Base-by-base conservation (phyloP, 1,140 invertebrate genomes). In the Zaprionus ghesquierei region DNA sequence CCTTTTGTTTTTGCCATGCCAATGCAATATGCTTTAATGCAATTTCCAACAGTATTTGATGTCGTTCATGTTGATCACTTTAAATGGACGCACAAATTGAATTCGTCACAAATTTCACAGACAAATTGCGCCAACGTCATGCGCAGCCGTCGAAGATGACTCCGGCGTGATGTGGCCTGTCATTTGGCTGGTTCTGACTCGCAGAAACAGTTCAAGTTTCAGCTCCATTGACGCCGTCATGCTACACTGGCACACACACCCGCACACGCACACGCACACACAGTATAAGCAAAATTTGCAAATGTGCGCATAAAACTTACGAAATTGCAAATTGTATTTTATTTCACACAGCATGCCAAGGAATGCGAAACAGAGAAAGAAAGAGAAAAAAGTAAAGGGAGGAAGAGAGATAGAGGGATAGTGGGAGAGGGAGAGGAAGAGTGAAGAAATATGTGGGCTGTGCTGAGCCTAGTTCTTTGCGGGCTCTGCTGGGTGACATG, bases 291-390 rank as follows among this genome's bases (percentile, higher is more conserved):
- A 86, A 81, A 86, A 82, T 75, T 81, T 65, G 82, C 79, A 74
- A 82, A 86, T 87, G 79, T 79, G 54, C 71, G 76, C 79, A 86
- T 87, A 82, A 86, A 86, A 86, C 84, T 79, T 86, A 77, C 84
- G 64, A 82, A 86, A 89, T 89, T 77, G 82, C 82, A 82, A 79
- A 89, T 72, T 72, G 61, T 65, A 29, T 72, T 66, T 66, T 46
- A 54, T 66, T 54, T 54, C 51, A 41, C 61, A 18, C 51, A 33
- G 23, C 35, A 53, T 41, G 35, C 31, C 46, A 35, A 51, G 22
- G 4, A 44, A 56, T 54, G n/a, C n/a, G 46, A n/a, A 12, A n/a
- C n/a, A 20, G 49, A 38, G n/a, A 38, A 2, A 15, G 35, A 38
- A 2, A 38, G n/a, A 38, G 13, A 35, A 31, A 12, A 33, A 33